Evolutionary conservation across 2,888 invertebrate species (phyloP), one percentile per base, ranked within the genome.

Genomic region (Empis stercorea): DNA sequence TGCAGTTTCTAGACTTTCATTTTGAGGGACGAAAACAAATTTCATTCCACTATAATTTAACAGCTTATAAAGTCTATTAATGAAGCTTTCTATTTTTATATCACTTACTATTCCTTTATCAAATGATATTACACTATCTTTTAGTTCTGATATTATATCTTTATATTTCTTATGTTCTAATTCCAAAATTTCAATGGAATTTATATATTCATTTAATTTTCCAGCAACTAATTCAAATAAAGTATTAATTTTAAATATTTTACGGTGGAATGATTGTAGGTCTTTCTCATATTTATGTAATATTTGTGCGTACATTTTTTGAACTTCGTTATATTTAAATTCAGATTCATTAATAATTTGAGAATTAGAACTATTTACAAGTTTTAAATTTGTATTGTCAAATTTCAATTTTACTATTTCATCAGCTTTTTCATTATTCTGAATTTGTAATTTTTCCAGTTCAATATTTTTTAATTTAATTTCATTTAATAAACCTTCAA

Each of bases 151-250:
- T 36, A 80, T 76, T 56, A 80, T 78, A 9, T 74, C 75, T 55
- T 79, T 80, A 47, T 79, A 77, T 56, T 78, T 77, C 3, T 63
- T 68, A 44, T 82, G 72, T 58, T 85, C 84, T 27, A 72, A 65
- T 63, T 86, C 82, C 48, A 85, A 68, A 36, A 76, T 79, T 64
- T 87, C 86, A 47, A 85, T 80, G 51, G 80, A 81, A 43, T 81
- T 72, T 60, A 84, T 81, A 51, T 82, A 72, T 63, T 87, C 85
- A 61, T 82, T 81, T 11, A 87, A 63, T 66, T 85, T 86, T 2
- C 81, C 80, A 51, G 81, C 65, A 10, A 65, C 64, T 47, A 66
- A 66, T 50, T 62, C 61, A 34, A 66, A 62, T 3, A 68, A 50
- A 0, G 63, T 65, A 46, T 68, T 67, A 9, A 68, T 51, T 0